These are phyloP conservation scores for Coelopa pilipes DNA, from an alignment of 2,888 invertebrate species.

Conservation along the genomic window DNA sequence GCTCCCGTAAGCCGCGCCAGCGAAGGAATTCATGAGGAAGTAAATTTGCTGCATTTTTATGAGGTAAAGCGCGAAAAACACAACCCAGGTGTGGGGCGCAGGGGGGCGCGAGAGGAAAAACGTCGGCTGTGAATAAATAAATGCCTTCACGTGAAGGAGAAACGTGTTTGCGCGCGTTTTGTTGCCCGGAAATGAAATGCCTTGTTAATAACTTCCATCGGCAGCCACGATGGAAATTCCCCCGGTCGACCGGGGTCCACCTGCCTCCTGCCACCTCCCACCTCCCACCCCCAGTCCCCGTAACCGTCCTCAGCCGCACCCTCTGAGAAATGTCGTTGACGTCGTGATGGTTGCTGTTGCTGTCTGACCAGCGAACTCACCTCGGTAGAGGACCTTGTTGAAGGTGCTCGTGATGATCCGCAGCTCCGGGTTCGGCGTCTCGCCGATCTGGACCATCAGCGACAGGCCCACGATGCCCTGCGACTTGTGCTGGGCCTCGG, in stretches of 20 bases:
- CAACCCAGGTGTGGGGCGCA: neutral
- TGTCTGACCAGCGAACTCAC: conserved; percentile 69
- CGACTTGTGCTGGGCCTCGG: conserved; percentile 95
- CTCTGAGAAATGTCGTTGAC: neutral
- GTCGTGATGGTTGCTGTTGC: neutral
- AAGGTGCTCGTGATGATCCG: conserved; percentile 89
- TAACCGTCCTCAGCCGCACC: too few species aligned
- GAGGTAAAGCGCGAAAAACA: neutral
- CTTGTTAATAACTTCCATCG: conserved; percentile 42
- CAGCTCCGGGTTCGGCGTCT: conserved; percentile 85
- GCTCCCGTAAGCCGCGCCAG: too few species aligned
- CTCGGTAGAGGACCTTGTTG: conserved; percentile 85
- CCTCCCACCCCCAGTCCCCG: neutral
- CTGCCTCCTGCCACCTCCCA: too few species aligned
- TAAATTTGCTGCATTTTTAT: neutral
- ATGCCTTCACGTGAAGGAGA: conserved; percentile 23
- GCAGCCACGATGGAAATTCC: conserved; percentile 22
- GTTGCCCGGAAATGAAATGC: conserved; percentile 48
- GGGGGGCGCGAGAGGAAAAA: neutral
- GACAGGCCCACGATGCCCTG: conserved; percentile 96
- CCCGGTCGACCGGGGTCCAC: too few species aligned
- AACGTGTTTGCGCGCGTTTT: conserved; percentile 38
- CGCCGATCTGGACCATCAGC: conserved; percentile 92
- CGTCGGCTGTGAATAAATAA: neutral
- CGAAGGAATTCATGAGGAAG: too few species aligned